Evolutionary conservation across 2,888 invertebrate genomes (phyloP), one percentile per base, ranked within the genome.

Genomic region (Limnephilus auricula): DNA sequence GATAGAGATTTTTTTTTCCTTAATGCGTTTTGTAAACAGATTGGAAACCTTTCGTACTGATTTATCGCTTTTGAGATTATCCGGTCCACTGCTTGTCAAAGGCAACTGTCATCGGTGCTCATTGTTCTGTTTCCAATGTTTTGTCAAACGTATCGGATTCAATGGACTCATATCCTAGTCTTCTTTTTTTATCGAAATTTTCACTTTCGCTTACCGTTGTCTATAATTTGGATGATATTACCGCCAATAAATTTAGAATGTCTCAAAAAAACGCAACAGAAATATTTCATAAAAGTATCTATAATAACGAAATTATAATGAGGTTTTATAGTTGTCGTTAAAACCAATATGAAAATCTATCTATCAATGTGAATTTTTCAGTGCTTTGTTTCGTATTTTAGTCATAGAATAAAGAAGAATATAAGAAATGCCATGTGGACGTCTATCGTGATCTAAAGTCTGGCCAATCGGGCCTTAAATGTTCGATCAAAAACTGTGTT

Each of bases 121-220:
- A 78, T 90, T 79, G 85, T 90, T 80, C 80, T 80, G 80, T 80
- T 80, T 80, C 32, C 32, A 32, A 18, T 80, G 80, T 80, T 80
- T 80, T 80, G 31, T 31, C 80, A 80, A 80, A 31, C 80, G 65
- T 65, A 25, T 65, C 65, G 65, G n/a, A 65, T 65, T 65, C n/a
- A 65, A 25, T 65, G n/a, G 65, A 2, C 0, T 9, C n/a, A n/a
- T 25, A n/a, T 18, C 18, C 9, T 65, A n/a, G 5, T 65, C 25
- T 25, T 25, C 6, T 25, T n/a, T 65, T 65, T 25, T 6, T n/a
- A 6, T 9, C 15, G 50, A 50, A 50, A 65, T 25, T 3, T n/a
- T 18, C 65, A 65, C 65, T 65, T n/a, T 65, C 65, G 65, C 65
- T 65, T 65, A 65, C 9, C 65, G n/a, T 65, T 65, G 6, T 25